These are phyloP conservation scores for Syndactyla subalaris DNA, from an alignment of 2,797 vertebrate genomes.

Conservation along the genomic window DNA sequence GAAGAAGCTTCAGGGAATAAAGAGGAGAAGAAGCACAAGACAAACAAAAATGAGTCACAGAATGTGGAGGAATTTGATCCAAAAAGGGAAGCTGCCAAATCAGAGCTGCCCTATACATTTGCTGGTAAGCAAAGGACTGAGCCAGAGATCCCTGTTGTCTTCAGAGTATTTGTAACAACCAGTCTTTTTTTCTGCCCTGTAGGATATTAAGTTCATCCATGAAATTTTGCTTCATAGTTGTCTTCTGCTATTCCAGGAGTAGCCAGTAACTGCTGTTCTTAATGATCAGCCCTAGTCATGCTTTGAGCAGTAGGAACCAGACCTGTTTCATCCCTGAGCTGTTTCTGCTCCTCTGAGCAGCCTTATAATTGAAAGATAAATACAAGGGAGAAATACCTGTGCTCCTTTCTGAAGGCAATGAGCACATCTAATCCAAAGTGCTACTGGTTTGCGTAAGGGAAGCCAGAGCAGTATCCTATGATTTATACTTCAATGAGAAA, in stretches of 20 bases:
- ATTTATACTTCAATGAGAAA: background rate
- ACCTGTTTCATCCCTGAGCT: background rate
- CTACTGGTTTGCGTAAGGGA: background rate
- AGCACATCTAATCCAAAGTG: background rate
- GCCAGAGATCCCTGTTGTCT: background rate
- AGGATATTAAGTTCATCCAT: background rate
- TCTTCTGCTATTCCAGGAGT: background rate
- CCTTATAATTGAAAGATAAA: background rate
- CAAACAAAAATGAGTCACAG: background rate
- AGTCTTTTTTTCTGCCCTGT: background rate
- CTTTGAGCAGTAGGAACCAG: background rate
- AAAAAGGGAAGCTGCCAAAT: slow-evolving; percentile 72
- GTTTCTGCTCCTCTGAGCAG: background rate
- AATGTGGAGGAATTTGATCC: slow-evolving; percentile 64
- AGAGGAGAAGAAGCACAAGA: background rate
- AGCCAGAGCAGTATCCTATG: background rate
- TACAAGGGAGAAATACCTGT: background rate
- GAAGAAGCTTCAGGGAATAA: slow-evolving; percentile 47
- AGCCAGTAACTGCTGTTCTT: background rate
- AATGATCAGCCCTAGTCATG: background rate
- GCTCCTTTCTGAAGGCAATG: background rate
- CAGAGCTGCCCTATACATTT: slow-evolving; percentile 92
- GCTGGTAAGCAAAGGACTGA: slow-evolving; percentile 77
- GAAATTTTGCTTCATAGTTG: background rate
- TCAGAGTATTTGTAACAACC: background rate